Conservation (phyloP, 2,797 vertebrate species). For the Tadarida brasiliensis region DNA sequence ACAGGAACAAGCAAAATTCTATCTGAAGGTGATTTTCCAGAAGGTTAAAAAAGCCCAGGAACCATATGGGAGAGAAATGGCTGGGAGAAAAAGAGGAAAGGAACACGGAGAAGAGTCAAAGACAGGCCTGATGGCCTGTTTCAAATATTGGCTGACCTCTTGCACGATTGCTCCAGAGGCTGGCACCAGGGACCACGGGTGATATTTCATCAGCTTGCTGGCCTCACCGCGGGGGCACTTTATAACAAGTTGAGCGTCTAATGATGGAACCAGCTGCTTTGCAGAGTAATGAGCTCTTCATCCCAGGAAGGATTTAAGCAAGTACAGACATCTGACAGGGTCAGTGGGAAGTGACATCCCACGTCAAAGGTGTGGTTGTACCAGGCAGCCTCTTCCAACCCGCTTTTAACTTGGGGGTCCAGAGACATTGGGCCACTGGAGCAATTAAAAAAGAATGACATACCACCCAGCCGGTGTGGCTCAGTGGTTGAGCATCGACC, state of each 20-base stretch:
- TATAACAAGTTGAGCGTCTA: background rate
- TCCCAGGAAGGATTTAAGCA: background rate
- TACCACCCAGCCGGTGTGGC: background rate
- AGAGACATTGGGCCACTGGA: background rate
- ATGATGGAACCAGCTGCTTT: background rate
- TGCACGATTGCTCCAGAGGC: background rate
- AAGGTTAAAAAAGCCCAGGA: background rate
- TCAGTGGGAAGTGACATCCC: background rate
- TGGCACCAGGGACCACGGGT: background rate
- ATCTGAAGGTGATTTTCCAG: background rate
- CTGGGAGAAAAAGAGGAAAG: background rate
- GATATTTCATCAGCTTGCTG: background rate
- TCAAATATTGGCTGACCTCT: background rate
- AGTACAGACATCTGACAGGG: background rate
- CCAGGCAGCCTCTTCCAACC: background rate
- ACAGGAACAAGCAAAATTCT: background rate
- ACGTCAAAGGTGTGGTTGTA: accelerated
- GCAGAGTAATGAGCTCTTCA: background rate
- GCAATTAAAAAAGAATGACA: background rate
- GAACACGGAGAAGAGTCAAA: background rate
- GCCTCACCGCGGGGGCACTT: background rate
- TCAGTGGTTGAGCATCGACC: too few species aligned
- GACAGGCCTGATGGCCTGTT: background rate
- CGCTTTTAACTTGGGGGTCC: background rate
- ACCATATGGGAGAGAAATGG: background rate